Evolutionary conservation across 2,797 vertebrate species (phyloP).

Genomic region (Esox lucius): DNA sequence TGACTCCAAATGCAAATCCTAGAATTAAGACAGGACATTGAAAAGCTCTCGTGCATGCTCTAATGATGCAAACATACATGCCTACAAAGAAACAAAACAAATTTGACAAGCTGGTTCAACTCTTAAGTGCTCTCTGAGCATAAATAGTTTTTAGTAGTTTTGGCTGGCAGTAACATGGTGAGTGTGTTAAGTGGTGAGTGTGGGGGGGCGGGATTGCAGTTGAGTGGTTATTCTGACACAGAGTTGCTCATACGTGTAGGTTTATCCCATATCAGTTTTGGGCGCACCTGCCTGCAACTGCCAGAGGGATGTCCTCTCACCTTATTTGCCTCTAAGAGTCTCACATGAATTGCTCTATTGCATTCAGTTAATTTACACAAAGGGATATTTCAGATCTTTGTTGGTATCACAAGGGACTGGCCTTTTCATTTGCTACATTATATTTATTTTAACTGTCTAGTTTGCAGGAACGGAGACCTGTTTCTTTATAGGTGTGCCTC

Average conservation of each 20-base stretch:
- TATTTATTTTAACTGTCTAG: constrained; percentile 35
- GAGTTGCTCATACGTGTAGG: constrained; percentile 18
- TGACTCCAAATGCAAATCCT: no score
- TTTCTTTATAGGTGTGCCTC: background rate
- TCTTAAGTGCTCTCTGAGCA: constrained; percentile 17
- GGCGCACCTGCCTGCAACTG: background rate
- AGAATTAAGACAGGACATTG: no score
- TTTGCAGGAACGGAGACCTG: background rate
- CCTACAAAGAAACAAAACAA: no score
- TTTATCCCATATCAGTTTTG: constrained; percentile 22
- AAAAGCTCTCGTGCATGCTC: no score
- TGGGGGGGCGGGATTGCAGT: no score
- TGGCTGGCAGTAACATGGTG: constrained; percentile 26
- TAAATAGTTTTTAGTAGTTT: constrained; percentile 15
- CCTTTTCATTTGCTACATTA: constrained; percentile 17
- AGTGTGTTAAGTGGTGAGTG: constrained; percentile 3
- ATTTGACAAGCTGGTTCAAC: constrained; percentile 16
- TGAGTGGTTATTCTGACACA: no score
- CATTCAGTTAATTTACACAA: background rate
- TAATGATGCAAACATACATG: no score
- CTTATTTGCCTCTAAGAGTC: constrained; percentile 4
- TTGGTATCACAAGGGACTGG: background rate
- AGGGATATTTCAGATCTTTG: background rate
- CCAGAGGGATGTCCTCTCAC: constrained; percentile 6
- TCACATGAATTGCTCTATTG: background rate